These are phyloP conservation scores for Escarpia spicata DNA, from an alignment of 2,888 invertebrate genomes.

Conservation along the genomic window DNA sequence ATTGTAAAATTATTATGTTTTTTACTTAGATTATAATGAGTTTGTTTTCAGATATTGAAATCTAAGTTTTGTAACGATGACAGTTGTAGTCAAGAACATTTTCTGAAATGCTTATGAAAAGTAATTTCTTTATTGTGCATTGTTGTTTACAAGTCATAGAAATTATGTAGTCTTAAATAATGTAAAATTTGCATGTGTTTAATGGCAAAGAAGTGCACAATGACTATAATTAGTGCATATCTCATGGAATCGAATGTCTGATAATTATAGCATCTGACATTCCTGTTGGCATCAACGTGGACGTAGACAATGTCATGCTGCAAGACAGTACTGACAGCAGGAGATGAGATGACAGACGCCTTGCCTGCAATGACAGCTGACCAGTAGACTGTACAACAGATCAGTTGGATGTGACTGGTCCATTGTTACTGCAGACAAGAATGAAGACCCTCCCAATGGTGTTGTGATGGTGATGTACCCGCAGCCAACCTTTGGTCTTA, in stretches of 20 bases:
- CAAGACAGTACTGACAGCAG: background rate
- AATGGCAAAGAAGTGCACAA: background rate
- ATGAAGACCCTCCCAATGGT: background rate
- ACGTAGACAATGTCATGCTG: background rate
- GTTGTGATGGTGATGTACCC: background rate
- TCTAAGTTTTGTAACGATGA: background rate
- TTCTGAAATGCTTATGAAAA: background rate
- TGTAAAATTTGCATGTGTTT: background rate
- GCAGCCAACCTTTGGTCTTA: no score
- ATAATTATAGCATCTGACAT: conserved; percentile 1
- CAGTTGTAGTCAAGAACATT: background rate
- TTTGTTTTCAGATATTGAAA: no score
- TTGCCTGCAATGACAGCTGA: background rate
- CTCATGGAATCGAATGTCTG: background rate
- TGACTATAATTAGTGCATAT: background rate
- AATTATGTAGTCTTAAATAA: background rate
- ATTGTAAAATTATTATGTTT: no score
- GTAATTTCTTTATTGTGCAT: background rate
- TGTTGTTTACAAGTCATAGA: background rate
- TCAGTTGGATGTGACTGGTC: background rate
- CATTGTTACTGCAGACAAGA: background rate
- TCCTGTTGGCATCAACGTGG: background rate
- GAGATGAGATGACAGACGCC: background rate
- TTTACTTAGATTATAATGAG: no score
- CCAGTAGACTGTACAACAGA: background rate